phyloP scores from a whole-genome alignment of 1,140 invertebrate genomes.

The Cataglyphis hispanica region DNA sequence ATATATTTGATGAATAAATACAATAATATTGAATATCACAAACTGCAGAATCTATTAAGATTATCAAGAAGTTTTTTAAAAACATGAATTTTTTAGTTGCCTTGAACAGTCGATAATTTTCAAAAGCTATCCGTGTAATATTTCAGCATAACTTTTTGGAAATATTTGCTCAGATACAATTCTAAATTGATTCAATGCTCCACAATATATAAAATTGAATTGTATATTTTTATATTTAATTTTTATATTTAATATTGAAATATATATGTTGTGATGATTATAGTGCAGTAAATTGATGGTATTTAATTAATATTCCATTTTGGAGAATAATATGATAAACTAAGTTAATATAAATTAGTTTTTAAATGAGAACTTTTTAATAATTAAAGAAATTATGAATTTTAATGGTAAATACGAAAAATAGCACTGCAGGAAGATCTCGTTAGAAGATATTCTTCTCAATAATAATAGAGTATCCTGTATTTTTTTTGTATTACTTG shows the following conservation, averaged over 20 bases:
- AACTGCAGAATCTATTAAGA: neutral
- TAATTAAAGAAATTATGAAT: constrained; percentile 11
- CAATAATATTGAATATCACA: too few relatives aligned
- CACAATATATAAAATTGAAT: neutral
- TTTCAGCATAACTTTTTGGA: neutral
- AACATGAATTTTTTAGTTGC: neutral
- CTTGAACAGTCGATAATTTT: neutral
- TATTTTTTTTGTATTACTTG: neutral
- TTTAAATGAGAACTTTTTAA: neutral
- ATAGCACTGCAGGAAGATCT: neutral
- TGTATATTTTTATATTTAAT: constrained; percentile 24
- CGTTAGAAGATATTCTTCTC: neutral
- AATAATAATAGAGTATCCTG: neutral
- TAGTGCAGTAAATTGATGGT: neutral
- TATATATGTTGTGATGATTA: neutral
- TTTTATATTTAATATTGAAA: too few relatives aligned
- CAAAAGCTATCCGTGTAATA: neutral
- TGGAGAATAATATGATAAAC: neutral
- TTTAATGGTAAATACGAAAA: neutral
- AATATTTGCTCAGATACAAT: neutral
- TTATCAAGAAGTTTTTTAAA: neutral
- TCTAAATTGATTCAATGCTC: neutral
- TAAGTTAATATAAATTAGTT: constrained; percentile 12
- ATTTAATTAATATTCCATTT: constrained; percentile 7
- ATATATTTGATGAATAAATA: neutral